Conservation (phyloP, 92 coral and sea anemone species). For the Heteractis magnifica region DNA sequence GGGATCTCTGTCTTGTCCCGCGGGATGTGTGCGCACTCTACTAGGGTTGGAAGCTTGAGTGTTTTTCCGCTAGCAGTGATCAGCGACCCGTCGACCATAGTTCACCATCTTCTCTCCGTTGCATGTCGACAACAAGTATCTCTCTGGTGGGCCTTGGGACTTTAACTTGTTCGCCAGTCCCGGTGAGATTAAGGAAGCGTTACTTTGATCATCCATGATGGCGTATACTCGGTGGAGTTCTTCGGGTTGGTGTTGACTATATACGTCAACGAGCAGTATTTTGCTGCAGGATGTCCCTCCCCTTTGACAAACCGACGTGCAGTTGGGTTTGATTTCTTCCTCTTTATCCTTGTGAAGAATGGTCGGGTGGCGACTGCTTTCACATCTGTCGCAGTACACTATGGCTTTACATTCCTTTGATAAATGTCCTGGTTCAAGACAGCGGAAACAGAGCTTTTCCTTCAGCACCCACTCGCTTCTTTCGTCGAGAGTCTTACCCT, state of each 20-base stretch:
- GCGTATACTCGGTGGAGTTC: neutral
- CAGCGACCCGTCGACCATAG: conserved; percentile 57
- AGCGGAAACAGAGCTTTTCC: conserved; percentile 39
- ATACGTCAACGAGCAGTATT: conserved; percentile 13
- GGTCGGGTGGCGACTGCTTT: conserved; percentile 30
- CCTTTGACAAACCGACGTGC: neutral
- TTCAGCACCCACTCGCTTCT: conserved; percentile 26
- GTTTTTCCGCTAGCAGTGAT: neutral
- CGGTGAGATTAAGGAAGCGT: conserved; percentile 25
- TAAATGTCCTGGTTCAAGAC: conserved; percentile 19
- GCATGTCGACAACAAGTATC: conserved; percentile 49
- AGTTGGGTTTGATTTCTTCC: conserved; percentile 5
- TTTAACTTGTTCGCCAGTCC: conserved; percentile 42
- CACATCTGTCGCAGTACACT: conserved; percentile 34
- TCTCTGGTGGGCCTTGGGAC: conserved; percentile 35
- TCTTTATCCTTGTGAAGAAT: conserved; percentile 38
- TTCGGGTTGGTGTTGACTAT: neutral
- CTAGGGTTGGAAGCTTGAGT: conserved; percentile 25
- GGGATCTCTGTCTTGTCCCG: conserved; percentile 50
- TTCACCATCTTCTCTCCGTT: conserved; percentile 45
- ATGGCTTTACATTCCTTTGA: conserved; percentile 31
- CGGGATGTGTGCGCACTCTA: conserved; percentile 23
- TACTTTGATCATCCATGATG: conserved; percentile 7
- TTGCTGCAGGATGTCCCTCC: conserved; percentile 28
- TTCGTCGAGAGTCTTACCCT: conserved; percentile 10